Evolutionary conservation across 2,888 invertebrate genomes (phyloP).

Genomic region (Chymomyza procnemis): DNA sequence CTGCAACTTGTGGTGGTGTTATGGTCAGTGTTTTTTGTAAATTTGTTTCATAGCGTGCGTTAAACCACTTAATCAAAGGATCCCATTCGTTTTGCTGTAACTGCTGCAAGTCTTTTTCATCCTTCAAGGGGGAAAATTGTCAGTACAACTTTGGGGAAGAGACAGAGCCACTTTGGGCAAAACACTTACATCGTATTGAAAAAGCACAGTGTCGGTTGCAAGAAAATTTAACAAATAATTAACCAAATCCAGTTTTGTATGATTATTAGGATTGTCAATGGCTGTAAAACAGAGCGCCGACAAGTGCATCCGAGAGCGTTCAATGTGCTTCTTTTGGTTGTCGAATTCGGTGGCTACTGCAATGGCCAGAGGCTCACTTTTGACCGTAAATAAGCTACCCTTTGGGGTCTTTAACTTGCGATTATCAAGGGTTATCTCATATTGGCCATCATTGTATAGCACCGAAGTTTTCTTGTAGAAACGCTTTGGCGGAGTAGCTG

Average conservation of each 20-base stretch:
- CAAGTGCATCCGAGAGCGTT: conserved; percentile 92
- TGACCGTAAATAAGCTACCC: conserved; percentile 87
- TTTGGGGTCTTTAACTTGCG: conserved; percentile 93
- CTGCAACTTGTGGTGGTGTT: conserved; percentile 83
- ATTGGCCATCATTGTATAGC: conserved; percentile 84
- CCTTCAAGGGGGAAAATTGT: conserved; percentile 79
- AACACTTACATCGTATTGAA: conserved; percentile 84
- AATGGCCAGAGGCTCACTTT: conserved; percentile 92
- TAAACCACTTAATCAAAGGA: conserved; percentile 93
- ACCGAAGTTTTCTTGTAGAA: conserved; percentile 88
- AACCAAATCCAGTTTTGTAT: conserved; percentile 86
- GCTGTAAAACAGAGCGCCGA: conserved; percentile 94
- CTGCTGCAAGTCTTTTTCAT: conserved; percentile 86
- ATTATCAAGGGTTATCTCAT: conserved; percentile 93
- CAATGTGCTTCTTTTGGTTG: conserved; percentile 87
- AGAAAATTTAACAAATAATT: conserved; percentile 88
- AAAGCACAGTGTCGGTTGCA: conserved; percentile 90
- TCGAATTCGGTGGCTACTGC: conserved; percentile 98
- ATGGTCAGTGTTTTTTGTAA: conserved; percentile 86
- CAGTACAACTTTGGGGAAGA: background rate
- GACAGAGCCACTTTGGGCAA: background rate
- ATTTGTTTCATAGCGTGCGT: conserved; percentile 86
- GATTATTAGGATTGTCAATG: conserved; percentile 93
- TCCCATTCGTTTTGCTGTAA: conserved; percentile 92
- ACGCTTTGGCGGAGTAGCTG: conserved; percentile 82